phyloP scores from a whole-genome alignment of 2,113 vertebrate species.

The Lagopus muta region DNA sequence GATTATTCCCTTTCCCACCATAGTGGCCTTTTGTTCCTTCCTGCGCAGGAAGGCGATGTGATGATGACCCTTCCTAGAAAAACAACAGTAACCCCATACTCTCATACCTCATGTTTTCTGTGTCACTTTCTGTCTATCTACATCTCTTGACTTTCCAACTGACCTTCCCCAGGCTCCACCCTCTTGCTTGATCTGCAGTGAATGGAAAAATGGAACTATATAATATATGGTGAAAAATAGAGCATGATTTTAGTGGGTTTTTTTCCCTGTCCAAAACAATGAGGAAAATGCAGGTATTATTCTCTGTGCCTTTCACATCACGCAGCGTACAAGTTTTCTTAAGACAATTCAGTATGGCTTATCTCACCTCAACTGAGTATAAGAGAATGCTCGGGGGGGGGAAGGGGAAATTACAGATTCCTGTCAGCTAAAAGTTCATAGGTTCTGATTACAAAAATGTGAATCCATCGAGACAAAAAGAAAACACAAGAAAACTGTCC shows the following conservation, averaged over 20 bases:
- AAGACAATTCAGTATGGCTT: not conserved
- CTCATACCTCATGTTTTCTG: not conserved
- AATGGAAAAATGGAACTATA: not conserved
- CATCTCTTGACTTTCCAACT: not conserved
- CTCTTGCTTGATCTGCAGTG: not conserved
- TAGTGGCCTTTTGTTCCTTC: not conserved
- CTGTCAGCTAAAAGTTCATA: not conserved
- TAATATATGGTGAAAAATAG: not conserved
- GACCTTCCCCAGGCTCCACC: not conserved
- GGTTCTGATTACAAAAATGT: not conserved
- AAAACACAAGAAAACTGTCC: not conserved
- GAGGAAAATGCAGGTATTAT: not conserved
- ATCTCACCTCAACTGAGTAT: not conserved
- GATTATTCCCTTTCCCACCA: not conserved
- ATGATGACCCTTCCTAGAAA: not conserved
- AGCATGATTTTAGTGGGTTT: not conserved
- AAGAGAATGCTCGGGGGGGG: not conserved
- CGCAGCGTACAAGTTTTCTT: not conserved
- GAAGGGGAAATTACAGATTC: not conserved
- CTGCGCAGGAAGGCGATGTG: not conserved
- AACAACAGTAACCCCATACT: not conserved
- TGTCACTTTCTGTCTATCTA: not conserved
- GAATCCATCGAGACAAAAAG: not conserved
- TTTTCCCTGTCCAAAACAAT: not conserved
- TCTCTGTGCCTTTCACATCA: not conserved